These are phyloP conservation scores for Drosophila trapezifrons DNA, from an alignment of 1,140 invertebrate genomes.

Conservation along the genomic window DNA sequence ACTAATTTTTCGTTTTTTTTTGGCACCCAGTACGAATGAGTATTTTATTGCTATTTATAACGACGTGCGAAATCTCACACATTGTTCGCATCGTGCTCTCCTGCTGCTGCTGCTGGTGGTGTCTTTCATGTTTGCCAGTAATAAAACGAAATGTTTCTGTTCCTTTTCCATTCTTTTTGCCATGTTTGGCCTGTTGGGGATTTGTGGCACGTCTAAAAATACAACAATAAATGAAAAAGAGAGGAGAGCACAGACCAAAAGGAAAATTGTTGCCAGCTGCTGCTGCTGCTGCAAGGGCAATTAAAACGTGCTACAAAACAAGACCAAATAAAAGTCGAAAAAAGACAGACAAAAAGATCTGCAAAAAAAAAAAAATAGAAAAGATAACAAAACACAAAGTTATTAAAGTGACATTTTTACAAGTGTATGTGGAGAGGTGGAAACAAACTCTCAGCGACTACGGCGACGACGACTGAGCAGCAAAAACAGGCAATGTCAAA, in stretches of 20 bases:
- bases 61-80: slow-evolving; percentile 79
- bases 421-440: slow-evolving; percentile 46
- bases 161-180: slow-evolving; percentile 17
- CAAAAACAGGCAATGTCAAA: slow-evolving; percentile 60
- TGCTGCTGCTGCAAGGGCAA: slow-evolving; percentile 53
- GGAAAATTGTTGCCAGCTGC: slow-evolving; percentile 59
- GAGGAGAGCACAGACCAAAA: slow-evolving; percentile 38
- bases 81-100: slow-evolving; percentile 46
- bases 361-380: slow-evolving; percentile 4
- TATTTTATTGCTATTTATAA: slow-evolving; percentile 74
- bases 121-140: slow-evolving; percentile 66
- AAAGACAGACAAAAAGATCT: slow-evolving; percentile 5
- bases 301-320: slow-evolving; percentile 66
- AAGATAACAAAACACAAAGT: slow-evolving; percentile 58
- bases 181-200: slow-evolving; percentile 58
- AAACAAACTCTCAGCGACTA: slow-evolving; percentile 18
- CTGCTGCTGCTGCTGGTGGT: slow-evolving; percentile 4
- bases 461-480: slow-evolving; percentile 23
- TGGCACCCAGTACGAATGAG: neutral
- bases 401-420: slow-evolving; percentile 80
- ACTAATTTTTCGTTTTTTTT: slow-evolving; percentile 2
- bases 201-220: slow-evolving; percentile 74
- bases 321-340: slow-evolving; percentile 31
- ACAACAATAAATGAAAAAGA: slow-evolving; percentile 44
- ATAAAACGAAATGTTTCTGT: slow-evolving; percentile 69